A percentile compares a stretch with the other conserved stretches of the same genome.
Evolutionary conservation across 2,797 vertebrate genomes (phyloP).

Genomic region (Spatula clypeata): DNA sequence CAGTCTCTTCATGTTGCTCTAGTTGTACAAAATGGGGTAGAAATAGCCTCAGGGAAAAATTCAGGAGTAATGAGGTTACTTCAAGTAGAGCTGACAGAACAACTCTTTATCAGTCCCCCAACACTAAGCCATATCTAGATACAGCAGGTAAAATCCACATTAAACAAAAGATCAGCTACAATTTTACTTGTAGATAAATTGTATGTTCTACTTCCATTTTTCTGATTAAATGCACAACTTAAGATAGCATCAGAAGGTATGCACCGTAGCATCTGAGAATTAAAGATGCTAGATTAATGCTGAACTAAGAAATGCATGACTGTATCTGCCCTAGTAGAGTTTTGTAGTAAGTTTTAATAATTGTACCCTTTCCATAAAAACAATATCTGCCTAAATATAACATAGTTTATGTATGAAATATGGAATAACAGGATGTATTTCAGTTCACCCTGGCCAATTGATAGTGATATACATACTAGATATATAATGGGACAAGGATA

Average conservation of each 20-base stretch:
- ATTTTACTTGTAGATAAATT: background rate
- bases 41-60: slow-evolving; percentile 42
- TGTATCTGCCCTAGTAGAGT: background rate
- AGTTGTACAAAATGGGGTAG: slow-evolving; percentile 61
- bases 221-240: background rate
- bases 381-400: background rate
- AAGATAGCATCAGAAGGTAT: background rate
- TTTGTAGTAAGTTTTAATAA: background rate
- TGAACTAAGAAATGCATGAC: background rate
- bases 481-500: background rate
- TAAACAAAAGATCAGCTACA: background rate
- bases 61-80: slow-evolving; percentile 42
- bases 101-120: background rate
- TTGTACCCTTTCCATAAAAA: background rate
- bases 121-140: background rate
- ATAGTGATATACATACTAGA: background rate
- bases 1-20: slow-evolving; percentile 1
- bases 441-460: background rate
- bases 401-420: background rate
- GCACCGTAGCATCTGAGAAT: background rate
- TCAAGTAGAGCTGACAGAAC: slow-evolving; percentile 43
- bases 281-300: background rate
- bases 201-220: background rate
- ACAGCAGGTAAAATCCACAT: slow-evolving; percentile 14
- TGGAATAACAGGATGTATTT: background rate